Conservation (phyloP, 2,888 invertebrate genomes). For the Cabera pusaria region DNA sequence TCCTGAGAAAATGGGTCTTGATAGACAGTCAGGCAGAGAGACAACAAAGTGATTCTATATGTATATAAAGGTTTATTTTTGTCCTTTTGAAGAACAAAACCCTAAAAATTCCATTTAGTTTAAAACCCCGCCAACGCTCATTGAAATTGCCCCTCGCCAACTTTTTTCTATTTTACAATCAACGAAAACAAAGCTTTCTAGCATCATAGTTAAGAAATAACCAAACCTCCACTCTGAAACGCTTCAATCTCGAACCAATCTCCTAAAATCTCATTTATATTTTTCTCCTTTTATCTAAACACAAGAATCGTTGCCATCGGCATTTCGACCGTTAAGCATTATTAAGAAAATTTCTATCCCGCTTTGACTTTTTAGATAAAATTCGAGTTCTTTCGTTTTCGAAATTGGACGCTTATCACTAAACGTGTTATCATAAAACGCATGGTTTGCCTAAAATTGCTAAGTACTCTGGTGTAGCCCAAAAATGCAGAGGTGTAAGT, state of each 20-base stretch:
- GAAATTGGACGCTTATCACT: slow-evolving; percentile 27
- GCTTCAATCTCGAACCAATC: neutral
- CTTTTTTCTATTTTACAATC: no score
- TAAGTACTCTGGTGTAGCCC: slow-evolving; percentile 20
- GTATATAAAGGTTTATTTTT: no score
- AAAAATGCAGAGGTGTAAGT: slow-evolving; percentile 2
- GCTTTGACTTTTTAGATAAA: slow-evolving; percentile 11
- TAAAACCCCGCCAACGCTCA: no score
- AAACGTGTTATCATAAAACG: slow-evolving; percentile 26
- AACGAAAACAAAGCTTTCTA: no score
- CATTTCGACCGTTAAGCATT: slow-evolving; percentile 13
- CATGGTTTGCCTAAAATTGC: slow-evolving; percentile 27
- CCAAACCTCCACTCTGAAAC: no score
- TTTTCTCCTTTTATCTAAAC: slow-evolving; percentile 10
- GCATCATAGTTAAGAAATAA: no score
- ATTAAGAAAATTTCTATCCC: slow-evolving; percentile 19
- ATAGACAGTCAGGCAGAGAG: no score
- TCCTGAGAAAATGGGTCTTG: no score
- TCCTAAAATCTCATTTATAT: neutral
- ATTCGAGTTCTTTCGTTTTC: slow-evolving; percentile 20
- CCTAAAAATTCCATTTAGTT: no score
- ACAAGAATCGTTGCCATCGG: slow-evolving; percentile 19
- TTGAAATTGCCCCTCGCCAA: no score
- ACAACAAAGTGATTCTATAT: no score
- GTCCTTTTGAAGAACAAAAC: no score